phyloP scores from a whole-genome alignment of 2,797 vertebrate species.

The Emys orbicularis region DNA sequence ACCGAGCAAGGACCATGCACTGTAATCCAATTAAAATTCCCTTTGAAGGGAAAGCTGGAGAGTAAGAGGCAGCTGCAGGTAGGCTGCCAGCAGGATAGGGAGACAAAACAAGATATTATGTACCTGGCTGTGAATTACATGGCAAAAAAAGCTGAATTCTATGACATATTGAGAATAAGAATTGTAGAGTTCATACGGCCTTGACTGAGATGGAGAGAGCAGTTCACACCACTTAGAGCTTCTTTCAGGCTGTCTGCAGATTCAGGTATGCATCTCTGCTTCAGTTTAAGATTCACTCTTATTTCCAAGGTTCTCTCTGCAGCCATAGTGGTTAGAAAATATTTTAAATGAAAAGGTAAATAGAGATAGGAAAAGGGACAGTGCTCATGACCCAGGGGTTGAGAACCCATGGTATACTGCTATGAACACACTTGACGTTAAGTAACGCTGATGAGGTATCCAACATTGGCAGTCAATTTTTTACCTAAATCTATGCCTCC shows the following conservation, averaged over 20 bases:
- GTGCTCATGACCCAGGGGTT: background rate
- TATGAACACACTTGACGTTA: background rate
- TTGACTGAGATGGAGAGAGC: background rate
- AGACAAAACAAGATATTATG: background rate
- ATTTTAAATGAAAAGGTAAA: background rate
- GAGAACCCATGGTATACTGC: background rate
- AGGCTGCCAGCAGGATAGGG: background rate
- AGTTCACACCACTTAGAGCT: background rate
- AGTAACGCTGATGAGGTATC: background rate
- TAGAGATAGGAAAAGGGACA: background rate
- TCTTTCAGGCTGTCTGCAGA: background rate
- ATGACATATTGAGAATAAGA: background rate
- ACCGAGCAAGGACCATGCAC: background rate
- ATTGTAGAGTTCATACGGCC: background rate
- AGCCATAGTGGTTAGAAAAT: background rate
- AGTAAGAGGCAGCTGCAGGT: background rate
- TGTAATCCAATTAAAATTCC: background rate
- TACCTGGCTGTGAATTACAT: background rate
- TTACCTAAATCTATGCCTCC: background rate
- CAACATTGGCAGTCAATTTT: background rate
- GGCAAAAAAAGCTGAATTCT: background rate
- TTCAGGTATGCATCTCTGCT: background rate
- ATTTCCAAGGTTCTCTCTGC: background rate
- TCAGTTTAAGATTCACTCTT: background rate
- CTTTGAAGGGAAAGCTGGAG: background rate